A percentile compares a stretch with the other conserved stretches of the same genome.
Evolutionary conservation across 2,888 invertebrate species (phyloP).

Genomic region (Napeogenes inachia): DNA sequence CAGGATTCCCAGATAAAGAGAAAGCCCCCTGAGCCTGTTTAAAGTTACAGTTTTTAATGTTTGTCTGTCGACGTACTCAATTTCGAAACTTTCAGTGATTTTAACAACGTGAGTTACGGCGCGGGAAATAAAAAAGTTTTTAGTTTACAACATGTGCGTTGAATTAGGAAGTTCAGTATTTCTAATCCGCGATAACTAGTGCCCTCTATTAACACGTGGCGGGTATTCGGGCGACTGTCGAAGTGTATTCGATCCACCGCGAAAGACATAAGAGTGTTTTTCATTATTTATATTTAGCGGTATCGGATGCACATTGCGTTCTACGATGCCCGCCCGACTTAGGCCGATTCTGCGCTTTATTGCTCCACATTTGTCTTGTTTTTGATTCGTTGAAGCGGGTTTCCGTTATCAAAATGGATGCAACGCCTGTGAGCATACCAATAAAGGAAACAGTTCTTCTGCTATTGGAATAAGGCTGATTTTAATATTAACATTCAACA

Average conservation of each 20-base stretch:
- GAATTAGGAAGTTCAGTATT: constrained; percentile 51
- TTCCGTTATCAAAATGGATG: constrained; percentile 47
- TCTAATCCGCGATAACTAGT: constrained; percentile 57
- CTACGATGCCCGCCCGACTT: constrained; percentile 36
- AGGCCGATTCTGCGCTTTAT: constrained; percentile 57
- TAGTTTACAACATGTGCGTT: constrained; percentile 51
- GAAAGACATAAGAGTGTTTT: constrained; percentile 66
- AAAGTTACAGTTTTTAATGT: constrained; percentile 37
- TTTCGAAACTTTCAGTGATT: constrained; percentile 21
- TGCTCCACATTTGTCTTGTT: constrained; percentile 42
- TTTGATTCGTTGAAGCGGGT: constrained; percentile 41
- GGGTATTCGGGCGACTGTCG: constrained; percentile 41
- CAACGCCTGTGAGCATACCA: constrained; percentile 42
- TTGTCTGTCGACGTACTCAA: constrained; percentile 29
- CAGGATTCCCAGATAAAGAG: constrained; percentile 25
- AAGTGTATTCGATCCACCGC: constrained; percentile 57
- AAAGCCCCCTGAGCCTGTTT: constrained; percentile 37
- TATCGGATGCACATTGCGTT: constrained; percentile 66
- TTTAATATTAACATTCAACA: constrained; percentile 28
- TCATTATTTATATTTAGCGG: constrained; percentile 63
- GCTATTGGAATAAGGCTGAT: constrained; percentile 35
- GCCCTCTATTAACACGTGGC: constrained; percentile 69
- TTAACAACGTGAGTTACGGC: constrained; percentile 18
- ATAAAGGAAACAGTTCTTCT: constrained; percentile 28
- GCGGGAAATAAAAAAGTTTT: constrained; percentile 43